Base-by-base conservation (phyloP, 2,797 vertebrate genomes). In the Melanotaenia maccullochi region DNA sequence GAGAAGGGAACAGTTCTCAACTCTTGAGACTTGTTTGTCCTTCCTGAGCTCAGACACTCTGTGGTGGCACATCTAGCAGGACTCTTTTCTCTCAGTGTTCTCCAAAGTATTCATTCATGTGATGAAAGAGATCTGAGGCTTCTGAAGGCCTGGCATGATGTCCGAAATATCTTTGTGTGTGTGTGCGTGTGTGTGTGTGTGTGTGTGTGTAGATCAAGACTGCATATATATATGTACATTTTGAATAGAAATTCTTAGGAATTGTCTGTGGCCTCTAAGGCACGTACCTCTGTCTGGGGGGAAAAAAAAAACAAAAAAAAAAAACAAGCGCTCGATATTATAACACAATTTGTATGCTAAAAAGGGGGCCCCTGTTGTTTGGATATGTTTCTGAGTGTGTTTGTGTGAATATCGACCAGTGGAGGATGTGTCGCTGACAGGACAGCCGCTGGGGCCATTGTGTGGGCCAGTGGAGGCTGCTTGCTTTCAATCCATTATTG, bases 401-500 rank as follows among this genome's bases (percentile, higher is more conserved):
- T 59, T 47, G 61, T 51, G 68, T 71, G 61, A 51, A 20, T 87
- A 91, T 90, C 63, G 87, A 92, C 82, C 85, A 13, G 60, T 65
- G 76, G 76, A 85, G 85, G 88, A 88, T 84, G 81, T 87, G 89
- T 85, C 84, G 82, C 88, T 89, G 90, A 91, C 88, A 80, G 88
- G 85, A 81, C 70, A 82, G 89, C 83, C 75, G 60, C 78, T 88
- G 78, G 70, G 86, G 85, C 84, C 84, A 85, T 91, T 91, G 90
- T 93, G 87, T 82, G 66, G 49, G 84, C 60, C 75, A 78, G 73
- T 80, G 81, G 78, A 74, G 85, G 68, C 75, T 67, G 85, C 82
- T 90, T 87, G 85, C 91, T 92, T 90, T 92, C 91, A 90, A 91
- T 91, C 87, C 86, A 90, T 92, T 92, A 92, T 92, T 91, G 88